Evolutionary conservation across 2,113 vertebrate genomes (phyloP).

Genomic region (Phylloscopus trochiloides): DNA sequence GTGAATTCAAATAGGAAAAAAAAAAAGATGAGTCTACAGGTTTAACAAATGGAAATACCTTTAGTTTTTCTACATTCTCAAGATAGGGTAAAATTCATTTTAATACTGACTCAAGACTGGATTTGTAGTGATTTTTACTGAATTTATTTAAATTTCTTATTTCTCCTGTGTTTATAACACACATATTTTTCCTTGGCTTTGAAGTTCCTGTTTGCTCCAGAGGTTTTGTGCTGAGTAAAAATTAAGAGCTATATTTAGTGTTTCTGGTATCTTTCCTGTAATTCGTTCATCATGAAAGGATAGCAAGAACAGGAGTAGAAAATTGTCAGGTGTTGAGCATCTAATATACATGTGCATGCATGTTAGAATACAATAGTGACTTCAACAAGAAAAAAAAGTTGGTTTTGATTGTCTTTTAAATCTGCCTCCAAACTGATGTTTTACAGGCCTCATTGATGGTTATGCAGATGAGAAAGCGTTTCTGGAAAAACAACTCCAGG

Average conservation of each 20-base stretch:
- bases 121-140: background rate
- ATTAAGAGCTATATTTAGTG: background rate
- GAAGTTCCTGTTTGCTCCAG: background rate
- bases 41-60: background rate
- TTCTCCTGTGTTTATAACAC: background rate
- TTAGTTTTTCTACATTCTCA: background rate
- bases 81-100: background rate
- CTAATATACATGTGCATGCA: background rate
- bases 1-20: background rate
- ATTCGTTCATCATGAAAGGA: background rate
- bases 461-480: conserved; percentile 88
- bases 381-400: background rate
- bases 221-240: background rate
- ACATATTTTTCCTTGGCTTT: background rate
- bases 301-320: background rate
- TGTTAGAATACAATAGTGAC: background rate
- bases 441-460: conserved; percentile 88
- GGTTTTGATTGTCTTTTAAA: background rate
- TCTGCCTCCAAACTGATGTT: background rate
- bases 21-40: background rate
- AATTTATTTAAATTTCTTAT: background rate
- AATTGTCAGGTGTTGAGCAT: background rate
- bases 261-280: background rate
- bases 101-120: background rate
- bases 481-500: conserved; percentile 85